A percentile compares a stretch with the other conserved stretches of the same genome.
Evolutionary conservation across 2,113 vertebrate genomes (phyloP).

Genomic region (Phalacrocorax carbo): DNA sequence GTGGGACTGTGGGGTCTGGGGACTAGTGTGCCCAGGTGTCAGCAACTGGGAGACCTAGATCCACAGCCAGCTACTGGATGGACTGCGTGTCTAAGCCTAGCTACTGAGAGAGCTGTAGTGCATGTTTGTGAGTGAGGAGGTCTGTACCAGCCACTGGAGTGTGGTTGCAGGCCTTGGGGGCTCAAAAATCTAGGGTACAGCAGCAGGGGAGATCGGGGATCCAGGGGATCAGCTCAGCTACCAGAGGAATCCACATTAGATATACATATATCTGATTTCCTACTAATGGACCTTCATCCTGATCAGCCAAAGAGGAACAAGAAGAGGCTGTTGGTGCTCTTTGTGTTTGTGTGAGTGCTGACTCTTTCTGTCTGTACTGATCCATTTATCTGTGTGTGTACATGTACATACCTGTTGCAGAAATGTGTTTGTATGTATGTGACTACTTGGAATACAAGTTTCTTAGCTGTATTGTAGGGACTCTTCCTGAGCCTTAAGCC

Average conservation of each 20-base stretch:
- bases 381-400: background rate
- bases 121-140: background rate
- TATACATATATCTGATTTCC: background rate
- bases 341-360: background rate
- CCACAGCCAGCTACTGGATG: background rate
- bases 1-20: background rate
- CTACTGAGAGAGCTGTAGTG: background rate
- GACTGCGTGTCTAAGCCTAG: rapidly evolving
- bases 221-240: background rate
- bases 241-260: background rate
- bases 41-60: background rate
- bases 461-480: background rate
- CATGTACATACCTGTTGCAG: background rate
- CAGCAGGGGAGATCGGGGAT: background rate
- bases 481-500: background rate
- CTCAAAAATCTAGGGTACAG: background rate
- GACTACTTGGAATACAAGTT: background rate
- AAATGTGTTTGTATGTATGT: background rate
- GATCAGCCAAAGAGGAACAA: background rate
- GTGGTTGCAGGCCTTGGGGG: background rate
- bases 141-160: background rate
- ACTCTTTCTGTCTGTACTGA: background rate
- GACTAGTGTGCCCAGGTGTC: background rate
- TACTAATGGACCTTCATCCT: background rate
- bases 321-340: background rate